Conservation (phyloP, 2,113 vertebrate species). For the Lepus timidus region DNA sequence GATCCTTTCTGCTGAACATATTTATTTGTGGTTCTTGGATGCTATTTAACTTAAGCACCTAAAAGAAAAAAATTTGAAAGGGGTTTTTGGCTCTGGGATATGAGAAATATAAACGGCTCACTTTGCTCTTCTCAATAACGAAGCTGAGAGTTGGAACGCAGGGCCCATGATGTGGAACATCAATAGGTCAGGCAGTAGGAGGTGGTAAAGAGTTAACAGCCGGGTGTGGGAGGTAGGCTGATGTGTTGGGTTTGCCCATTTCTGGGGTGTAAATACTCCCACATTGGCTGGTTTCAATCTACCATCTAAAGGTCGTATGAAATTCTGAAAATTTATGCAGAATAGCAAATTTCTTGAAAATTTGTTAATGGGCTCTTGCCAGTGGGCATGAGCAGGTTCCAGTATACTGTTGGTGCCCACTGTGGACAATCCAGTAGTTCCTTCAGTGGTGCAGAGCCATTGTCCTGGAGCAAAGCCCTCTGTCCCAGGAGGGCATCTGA, state of each 20-base stretch:
- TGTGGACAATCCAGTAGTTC: background rate
- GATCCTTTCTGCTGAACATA: background rate
- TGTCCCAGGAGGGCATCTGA: background rate
- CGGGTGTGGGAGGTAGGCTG: background rate
- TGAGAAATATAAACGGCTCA: background rate
- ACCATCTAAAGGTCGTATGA: background rate
- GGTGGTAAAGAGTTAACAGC: background rate
- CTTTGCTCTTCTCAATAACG: background rate
- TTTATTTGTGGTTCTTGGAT: background rate
- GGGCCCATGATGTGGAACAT: background rate
- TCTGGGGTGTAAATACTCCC: background rate
- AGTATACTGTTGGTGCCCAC: background rate
- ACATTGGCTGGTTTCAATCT: background rate
- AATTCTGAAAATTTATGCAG: background rate
- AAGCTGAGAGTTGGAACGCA: background rate
- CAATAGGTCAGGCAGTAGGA: background rate
- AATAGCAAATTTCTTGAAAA: background rate
- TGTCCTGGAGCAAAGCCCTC: background rate
- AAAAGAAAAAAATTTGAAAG: constrained; percentile 10
- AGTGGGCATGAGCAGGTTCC: background rate
- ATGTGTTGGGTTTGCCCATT: background rate
- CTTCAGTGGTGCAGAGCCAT: background rate
- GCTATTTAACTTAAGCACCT: background rate
- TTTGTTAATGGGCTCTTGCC: background rate
- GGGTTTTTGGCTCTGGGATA: background rate